phyloP scores from a whole-genome alignment of 2,113 vertebrate species.

The Thomomys bottae region DNA sequence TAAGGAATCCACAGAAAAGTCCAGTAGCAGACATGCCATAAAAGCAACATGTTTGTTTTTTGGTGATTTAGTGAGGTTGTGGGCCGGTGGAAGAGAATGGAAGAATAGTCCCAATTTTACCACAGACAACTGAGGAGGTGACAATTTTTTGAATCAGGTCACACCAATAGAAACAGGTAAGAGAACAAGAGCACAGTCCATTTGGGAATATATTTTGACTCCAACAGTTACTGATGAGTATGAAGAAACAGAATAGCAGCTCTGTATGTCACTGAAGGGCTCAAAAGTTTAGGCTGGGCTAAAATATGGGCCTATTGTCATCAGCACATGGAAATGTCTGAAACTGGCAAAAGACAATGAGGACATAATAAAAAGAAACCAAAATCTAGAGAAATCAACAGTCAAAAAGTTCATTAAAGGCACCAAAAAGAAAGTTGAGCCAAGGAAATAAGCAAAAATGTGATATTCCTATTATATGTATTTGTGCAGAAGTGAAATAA shows the following conservation, averaged over 20 bases:
- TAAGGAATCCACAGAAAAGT: not conserved
- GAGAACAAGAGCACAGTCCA: not conserved
- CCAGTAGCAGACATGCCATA: not conserved
- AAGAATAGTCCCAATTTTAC: not conserved
- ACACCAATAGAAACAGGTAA: not conserved
- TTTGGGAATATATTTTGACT: not conserved
- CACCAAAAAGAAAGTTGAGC: not conserved
- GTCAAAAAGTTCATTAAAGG: not conserved
- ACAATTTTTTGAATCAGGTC: not conserved
- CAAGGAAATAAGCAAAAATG: not conserved
- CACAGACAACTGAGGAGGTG: not conserved
- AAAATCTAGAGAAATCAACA: not conserved
- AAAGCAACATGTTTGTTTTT: not conserved
- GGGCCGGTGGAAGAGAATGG: not conserved
- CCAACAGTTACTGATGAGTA: not conserved
- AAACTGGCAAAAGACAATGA: not conserved
- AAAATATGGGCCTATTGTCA: not conserved
- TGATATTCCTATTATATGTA: too few species aligned
- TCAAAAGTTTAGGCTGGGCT: not conserved
- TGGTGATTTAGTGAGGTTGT: not conserved
- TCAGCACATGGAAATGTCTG: not conserved
- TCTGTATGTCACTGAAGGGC: not conserved
- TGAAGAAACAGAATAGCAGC: not conserved
- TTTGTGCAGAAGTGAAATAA: too few species aligned
- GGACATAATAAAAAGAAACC: not conserved